Base-by-base conservation (phyloP, 1,140 invertebrate species). In the Panagrolaimus sp. region DNA sequence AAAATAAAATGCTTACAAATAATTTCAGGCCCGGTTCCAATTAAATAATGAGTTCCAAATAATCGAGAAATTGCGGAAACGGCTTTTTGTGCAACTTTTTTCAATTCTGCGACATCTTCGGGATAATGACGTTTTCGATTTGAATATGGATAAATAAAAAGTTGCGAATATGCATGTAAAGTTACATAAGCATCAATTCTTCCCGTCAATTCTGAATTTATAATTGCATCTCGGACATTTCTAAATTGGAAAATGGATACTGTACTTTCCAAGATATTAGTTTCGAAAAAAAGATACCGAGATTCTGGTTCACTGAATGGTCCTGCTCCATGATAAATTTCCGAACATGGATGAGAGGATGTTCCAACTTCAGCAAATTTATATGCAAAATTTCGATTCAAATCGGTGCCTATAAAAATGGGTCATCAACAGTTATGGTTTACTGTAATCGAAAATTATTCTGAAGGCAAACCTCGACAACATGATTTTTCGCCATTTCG, bases 301-400 rank as follows among this genome's bases (percentile, higher is more conserved):
- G 80, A 47, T 66, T 82, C 80, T 21, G 80, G 80, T 55, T 82
- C 80, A 73, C 81, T 83, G 72, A 82, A 82, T 24, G 82, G 66
- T 10, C 64, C 69, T 10, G 65, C 70, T 43, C 80, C 80, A 46
- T 83, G 82, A 69, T 80, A 82, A 44, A 82, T 83, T 69, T 82
- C 80, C 0, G 77, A 80, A 55, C 80, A 82, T 10, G 82, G 82
- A 67, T 82, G 80, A 67, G 80, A 78, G 55, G 78, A 81, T 2
- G 80, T 73, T 21, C 80, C 80, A 47, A 71, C 75, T 66, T 82
- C 80, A 81, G 55, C 67, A 64, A 75, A 76, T 63, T 64, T 32
- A 62, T 70, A 79, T 46, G 58, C 72, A 52, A 81, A 77, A 47
- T 82, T 82, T 47, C 80, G 43, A 58, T 82, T 82, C 14, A 82